phyloP scores from a whole-genome alignment of 1,140 invertebrate species.

The Hyles euphorbiae region DNA sequence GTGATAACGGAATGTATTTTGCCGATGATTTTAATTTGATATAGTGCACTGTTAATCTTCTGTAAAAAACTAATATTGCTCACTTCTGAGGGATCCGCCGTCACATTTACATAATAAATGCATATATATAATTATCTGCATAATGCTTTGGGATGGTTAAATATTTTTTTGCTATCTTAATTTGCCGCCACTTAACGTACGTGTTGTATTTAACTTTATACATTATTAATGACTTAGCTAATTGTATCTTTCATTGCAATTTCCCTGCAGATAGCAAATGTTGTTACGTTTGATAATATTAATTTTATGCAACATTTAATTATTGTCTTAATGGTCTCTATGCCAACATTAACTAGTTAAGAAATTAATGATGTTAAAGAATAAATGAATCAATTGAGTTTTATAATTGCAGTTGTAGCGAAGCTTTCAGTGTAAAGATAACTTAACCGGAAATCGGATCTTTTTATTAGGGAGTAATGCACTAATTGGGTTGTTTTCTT shows the following conservation, averaged over 20 bases:
- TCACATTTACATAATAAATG: constrained; percentile 30
- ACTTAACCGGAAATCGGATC: constrained; percentile 21
- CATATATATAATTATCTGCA: constrained; percentile 24
- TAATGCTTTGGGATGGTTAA: constrained; percentile 16
- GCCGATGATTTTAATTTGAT: too few relatives aligned
- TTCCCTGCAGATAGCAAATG: constrained; percentile 1
- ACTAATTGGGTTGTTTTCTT: constrained; percentile 62
- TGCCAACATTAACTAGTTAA: background rate
- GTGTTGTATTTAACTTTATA: constrained; percentile 14
- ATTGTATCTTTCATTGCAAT: constrained; percentile 5
- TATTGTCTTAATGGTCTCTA: background rate
- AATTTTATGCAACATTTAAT: constrained; percentile 6
- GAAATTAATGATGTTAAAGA: background rate
- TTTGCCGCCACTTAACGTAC: constrained; percentile 13
- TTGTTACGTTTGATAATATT: constrained; percentile 2
- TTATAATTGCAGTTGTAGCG: background rate
- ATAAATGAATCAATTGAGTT: background rate
- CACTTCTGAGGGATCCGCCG: constrained; percentile 15
- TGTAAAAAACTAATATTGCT: constrained; percentile 12
- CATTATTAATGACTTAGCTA: constrained; percentile 8
- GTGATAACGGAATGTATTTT: too few relatives aligned
- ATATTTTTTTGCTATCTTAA: constrained; percentile 21
- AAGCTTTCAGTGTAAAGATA: constrained; percentile 4
- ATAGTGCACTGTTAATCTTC: constrained; percentile 1
- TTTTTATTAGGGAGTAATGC: constrained; percentile 46